Evolutionary conservation across 2,113 vertebrate genomes (phyloP).

Genomic region (Arizona elegans): DNA sequence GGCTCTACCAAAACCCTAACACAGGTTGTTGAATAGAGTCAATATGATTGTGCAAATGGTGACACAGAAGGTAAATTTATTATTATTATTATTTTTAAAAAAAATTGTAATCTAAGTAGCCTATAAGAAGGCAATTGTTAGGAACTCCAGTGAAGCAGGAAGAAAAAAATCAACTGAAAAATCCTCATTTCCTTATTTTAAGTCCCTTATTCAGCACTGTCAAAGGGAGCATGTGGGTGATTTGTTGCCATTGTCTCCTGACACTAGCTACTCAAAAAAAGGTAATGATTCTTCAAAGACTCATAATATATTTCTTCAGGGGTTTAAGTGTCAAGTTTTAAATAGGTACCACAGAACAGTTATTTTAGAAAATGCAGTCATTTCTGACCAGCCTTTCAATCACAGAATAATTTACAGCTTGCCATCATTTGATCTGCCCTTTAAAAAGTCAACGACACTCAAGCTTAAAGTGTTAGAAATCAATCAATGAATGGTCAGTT

Average conservation of each 20-base stretch:
- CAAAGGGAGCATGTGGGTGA: background rate
- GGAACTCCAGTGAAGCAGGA: background rate
- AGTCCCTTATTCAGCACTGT: background rate
- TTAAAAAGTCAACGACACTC: background rate
- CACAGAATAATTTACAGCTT: slow-evolving; percentile 1
- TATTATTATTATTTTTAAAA: background rate
- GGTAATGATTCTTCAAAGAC: slow-evolving; percentile 11
- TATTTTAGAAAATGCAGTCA: background rate
- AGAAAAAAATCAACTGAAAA: slow-evolving; percentile 2
- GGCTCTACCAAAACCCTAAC: background rate
- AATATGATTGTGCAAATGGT: background rate
- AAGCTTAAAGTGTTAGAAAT: background rate
- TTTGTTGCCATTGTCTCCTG: slow-evolving; percentile 17
- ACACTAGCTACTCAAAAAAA: slow-evolving; percentile 18
- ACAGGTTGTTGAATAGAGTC: background rate
- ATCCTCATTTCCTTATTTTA: slow-evolving; percentile 2
- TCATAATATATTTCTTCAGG: slow-evolving; percentile 9
- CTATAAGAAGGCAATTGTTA: background rate
- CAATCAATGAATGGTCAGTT: background rate
- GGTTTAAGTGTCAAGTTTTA: background rate
- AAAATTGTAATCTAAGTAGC: background rate
- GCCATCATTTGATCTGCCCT: background rate
- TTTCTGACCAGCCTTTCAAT: background rate
- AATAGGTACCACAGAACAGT: background rate
- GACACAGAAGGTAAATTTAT: background rate